Conservation (phyloP, 2,113 vertebrate species). For the Atractosteus spatula region DNA sequence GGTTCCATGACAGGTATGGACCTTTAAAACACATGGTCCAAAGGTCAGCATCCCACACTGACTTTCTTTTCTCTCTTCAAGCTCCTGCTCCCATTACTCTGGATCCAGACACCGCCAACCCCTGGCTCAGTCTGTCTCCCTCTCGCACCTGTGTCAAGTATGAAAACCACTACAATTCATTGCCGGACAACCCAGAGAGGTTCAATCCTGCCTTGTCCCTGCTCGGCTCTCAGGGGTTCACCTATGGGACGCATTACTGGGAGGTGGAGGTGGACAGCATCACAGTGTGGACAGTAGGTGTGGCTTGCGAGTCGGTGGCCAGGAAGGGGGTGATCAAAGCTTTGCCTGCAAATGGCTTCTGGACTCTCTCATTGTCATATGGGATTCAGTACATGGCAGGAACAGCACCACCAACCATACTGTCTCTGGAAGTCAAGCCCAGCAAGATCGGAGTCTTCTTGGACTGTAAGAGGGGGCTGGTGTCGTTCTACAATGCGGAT, state of each 20-base stretch:
- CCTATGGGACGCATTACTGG: constrained; percentile 72
- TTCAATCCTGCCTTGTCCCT: constrained; percentile 71
- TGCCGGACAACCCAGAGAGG: constrained; percentile 68
- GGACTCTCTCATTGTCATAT: constrained; percentile 74
- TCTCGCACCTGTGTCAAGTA: constrained; percentile 71
- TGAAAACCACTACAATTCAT: constrained; percentile 65
- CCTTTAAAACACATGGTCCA: no score
- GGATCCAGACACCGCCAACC: constrained; percentile 72
- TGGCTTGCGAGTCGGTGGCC: constrained; percentile 65
- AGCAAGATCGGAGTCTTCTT: constrained; percentile 67
- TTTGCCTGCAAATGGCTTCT: constrained; percentile 69
- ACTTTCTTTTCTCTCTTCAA: constrained; percentile 16
- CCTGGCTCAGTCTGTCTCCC: constrained; percentile 69
- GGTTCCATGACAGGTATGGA: no score
- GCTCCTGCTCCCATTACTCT: constrained; percentile 69
- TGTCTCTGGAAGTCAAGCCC: constrained; percentile 63
- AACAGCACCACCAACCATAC: constrained; percentile 65
- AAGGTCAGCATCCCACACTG: no score
- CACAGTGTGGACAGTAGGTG: constrained; percentile 72
- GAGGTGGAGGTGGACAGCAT: constrained; percentile 75
- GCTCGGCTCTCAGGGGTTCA: constrained; percentile 69
- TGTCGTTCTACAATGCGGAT: constrained; percentile 73
- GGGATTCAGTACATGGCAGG: constrained; percentile 74
- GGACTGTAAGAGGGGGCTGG: constrained; percentile 71
- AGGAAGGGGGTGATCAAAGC: constrained; percentile 74